phyloP scores from a whole-genome alignment of 2,113 vertebrate species.

The Paracanthobrama guichenoti region DNA sequence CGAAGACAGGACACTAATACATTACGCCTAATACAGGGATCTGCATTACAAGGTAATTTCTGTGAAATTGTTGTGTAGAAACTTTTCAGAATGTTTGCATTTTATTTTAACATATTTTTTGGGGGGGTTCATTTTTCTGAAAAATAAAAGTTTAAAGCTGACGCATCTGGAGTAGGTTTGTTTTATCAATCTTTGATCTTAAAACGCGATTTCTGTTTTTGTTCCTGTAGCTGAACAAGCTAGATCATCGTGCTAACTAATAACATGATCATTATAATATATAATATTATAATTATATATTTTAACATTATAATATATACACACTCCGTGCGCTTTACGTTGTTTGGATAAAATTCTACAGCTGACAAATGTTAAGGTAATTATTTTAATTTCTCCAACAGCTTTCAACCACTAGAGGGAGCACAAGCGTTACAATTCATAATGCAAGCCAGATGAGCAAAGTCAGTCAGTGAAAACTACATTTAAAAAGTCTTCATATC shows the following conservation, averaged over 20 bases:
- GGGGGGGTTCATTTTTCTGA: constrained; percentile 54
- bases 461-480: not conserved
- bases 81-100: constrained; percentile 78
- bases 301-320: not conserved
- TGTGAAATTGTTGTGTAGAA: constrained; percentile 85
- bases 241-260: not conserved
- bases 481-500: not conserved
- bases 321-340: not conserved
- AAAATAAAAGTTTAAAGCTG: constrained; percentile 80
- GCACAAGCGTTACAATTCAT: not conserved
- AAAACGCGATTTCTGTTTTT: not conserved
- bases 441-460: not conserved
- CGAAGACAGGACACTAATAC: constrained; percentile 56
- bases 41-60: constrained; percentile 84
- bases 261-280: not conserved
- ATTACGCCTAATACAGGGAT: constrained; percentile 70
- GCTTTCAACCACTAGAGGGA: constrained; percentile 20
- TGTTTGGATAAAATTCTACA: not conserved
- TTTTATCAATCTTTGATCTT: not conserved
- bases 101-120: constrained; percentile 65
- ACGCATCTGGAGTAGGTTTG: constrained; percentile 43
- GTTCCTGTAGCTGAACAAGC: not conserved
- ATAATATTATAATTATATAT: no score
- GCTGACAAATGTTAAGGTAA: not conserved
- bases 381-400: not conserved